A percentile compares a stretch with the other conserved stretches of the same genome.
Evolutionary conservation across 2,113 vertebrate genomes (phyloP).

Genomic region (Saccopteryx leptura): DNA sequence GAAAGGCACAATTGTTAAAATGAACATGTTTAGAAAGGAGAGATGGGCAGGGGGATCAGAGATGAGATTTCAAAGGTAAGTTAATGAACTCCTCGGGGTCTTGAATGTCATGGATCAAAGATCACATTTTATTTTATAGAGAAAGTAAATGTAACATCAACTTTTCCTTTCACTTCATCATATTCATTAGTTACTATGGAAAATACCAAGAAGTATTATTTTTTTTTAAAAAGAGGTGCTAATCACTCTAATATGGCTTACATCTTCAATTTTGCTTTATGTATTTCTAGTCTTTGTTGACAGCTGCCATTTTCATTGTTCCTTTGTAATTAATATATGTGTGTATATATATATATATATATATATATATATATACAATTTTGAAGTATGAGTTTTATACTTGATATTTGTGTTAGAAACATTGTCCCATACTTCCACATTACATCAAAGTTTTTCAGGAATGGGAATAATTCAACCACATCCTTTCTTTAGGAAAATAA

Average conservation of each 20-base stretch:
- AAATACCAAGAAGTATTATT: not conserved
- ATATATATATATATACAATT: not conserved
- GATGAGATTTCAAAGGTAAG: not conserved
- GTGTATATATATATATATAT: not conserved
- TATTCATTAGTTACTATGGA: not conserved
- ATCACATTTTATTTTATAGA: not conserved
- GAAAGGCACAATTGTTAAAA: not conserved
- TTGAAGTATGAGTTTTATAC: not conserved
- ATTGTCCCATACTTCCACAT: not conserved
- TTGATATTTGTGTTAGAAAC: not conserved
- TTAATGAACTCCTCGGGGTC: not conserved
- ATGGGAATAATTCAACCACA: not conserved
- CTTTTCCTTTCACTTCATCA: not conserved
- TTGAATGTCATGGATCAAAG: not conserved
- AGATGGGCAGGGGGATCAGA: not conserved
- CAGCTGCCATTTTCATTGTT: not conserved
- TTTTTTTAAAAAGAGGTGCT: not conserved
- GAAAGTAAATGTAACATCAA: not conserved
- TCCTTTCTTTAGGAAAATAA: constrained; percentile 18
- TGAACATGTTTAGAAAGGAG: not conserved
- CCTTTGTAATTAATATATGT: not conserved
- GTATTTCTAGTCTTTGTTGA: not conserved
- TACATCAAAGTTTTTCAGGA: not conserved
- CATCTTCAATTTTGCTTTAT: not conserved
- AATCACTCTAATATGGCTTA: not conserved